Evolutionary conservation across 2,113 vertebrate species (phyloP).

Genomic region (Hippocampus barbouri): DNA sequence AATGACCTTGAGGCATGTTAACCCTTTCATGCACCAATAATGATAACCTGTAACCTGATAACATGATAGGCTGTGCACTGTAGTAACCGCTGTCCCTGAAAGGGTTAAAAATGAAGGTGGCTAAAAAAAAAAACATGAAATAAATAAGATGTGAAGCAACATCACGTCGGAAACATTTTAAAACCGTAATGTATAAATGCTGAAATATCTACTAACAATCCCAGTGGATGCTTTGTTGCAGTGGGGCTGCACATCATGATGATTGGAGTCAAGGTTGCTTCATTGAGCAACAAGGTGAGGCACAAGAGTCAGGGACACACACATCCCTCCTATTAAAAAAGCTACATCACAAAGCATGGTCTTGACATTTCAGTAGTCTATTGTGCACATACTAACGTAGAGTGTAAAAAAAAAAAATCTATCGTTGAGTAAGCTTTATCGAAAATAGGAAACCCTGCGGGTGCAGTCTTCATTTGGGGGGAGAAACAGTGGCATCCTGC

Average conservation of each 20-base stretch:
- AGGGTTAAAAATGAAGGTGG: neutral
- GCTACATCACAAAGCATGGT: neutral
- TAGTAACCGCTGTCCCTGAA: too few relatives aligned
- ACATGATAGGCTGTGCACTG: too few relatives aligned
- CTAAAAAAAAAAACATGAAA: neutral
- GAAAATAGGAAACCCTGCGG: conserved; percentile 1
- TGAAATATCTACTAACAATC: conserved; percentile 8
- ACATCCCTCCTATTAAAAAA: neutral
- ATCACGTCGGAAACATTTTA: conserved; percentile 13
- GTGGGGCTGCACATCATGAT: conserved; percentile 12
- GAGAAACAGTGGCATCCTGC: conserved; percentile 16
- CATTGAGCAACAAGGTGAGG: conserved; percentile 43
- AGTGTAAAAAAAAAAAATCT: conserved; percentile 25
- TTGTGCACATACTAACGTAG: conserved; percentile 41
- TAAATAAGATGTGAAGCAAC: neutral
- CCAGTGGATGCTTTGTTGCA: neutral
- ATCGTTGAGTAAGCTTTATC: conserved; percentile 1
- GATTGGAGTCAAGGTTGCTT: conserved; percentile 30
- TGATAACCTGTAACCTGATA: too few relatives aligned
- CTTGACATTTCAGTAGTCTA: conserved; percentile 14
- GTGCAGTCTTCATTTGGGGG: conserved; percentile 9
- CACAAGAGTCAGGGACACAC: conserved; percentile 22
- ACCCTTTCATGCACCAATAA: too few relatives aligned
- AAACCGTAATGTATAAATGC: conserved; percentile 16
- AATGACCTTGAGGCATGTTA: neutral